Evolutionary conservation across 2,113 vertebrate species (phyloP), one percentile per base, ranked within the genome.

Genomic region (Marmota monax): DNA sequence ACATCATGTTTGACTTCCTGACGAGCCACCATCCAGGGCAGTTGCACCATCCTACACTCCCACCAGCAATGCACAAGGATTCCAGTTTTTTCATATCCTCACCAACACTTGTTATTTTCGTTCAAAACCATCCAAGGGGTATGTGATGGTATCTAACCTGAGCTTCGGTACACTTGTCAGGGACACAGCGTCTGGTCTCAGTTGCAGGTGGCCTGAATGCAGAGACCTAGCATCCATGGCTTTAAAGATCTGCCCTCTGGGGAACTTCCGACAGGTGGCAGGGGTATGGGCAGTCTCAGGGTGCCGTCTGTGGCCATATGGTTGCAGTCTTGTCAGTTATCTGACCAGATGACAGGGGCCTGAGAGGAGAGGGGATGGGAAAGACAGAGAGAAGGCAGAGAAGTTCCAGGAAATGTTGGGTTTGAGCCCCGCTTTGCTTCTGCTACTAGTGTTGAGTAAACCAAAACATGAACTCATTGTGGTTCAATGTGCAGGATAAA

Each of bases 61-160:
- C 8, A 8, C 37, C 70, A 12, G 42, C 61, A 3, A 25, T 0
- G 1, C 5, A 1, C 3, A 0, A 69, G 16, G 5, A 61, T 1
- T 22, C 23, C 39, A 0, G 1, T 5, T 22, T 42, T 45, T 22
- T 51, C 22, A 0, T 8, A 4, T 14, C 72, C 53, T 56, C 42
- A 0, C 32, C 32, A 18, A 4, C 5, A 12, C 78, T 39, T 25
- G 39, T 23, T 29, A 5, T 34, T 69, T 77, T 34, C 45, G 10
- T 10, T 73, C 61, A 5, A 4, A 61, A 51, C 42, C 61, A 4
- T 27, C 65, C 70, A 69, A 12, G 27, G 27, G 48, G 34, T 45
- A 32, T 2, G 29, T 12, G 23, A 37, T 29, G 2, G 63, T 10
- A 6, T 37, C 72, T 88, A 42, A 61, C 7, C 61, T 6, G 12